Percentiles rank a stretch among this genome's conserved stretches.
Evolutionary conservation across 2,113 vertebrate species (phyloP).

Genomic region (Phyllostomus discolor): DNA sequence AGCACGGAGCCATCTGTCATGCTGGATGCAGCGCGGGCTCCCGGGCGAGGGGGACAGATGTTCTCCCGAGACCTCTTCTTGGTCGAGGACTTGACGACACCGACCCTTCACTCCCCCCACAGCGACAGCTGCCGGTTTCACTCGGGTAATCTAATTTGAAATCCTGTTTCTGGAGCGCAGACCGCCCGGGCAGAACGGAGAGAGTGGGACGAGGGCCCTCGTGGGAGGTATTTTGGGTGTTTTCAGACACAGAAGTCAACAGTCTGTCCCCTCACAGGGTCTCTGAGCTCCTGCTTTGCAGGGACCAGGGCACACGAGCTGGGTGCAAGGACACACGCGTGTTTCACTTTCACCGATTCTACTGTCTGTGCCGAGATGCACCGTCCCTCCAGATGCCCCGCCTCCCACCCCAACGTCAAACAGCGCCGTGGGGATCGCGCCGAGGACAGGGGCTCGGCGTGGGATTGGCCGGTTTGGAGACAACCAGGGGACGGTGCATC

Average conservation of each 20-base stretch:
- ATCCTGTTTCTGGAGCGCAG: constrained; percentile 37
- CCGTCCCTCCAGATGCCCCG: too few species aligned
- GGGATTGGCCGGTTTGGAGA: not conserved
- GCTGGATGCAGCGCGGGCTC: accelerated
- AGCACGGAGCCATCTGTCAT: not conserved
- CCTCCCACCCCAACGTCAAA: not conserved
- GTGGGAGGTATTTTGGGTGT: constrained; percentile 28
- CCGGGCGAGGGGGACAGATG: not conserved
- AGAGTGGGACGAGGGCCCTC: not conserved
- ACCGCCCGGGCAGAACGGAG: constrained; percentile 30
- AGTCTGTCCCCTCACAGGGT: constrained; percentile 9
- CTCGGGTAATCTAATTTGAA: constrained; percentile 44
- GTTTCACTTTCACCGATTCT: not conserved
- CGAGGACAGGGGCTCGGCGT: accelerated
- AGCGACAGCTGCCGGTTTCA: constrained; percentile 46
- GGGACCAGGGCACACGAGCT: constrained; percentile 21
- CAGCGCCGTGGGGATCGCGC: not conserved
- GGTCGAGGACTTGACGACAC: not conserved
- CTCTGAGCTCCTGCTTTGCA: constrained; percentile 25
- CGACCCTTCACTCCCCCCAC: not conserved
- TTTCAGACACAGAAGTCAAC: constrained; percentile 39
- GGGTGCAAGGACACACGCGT: not conserved
- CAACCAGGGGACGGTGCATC: accelerated
- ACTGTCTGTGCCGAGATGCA: not conserved
- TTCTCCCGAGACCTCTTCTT: not conserved